Percentiles rank a stretch among this genome's conserved stretches.
These are phyloP conservation scores for Alosa alosa DNA, from an alignment of 2,113 vertebrate genomes.

Conservation along the genomic window DNA sequence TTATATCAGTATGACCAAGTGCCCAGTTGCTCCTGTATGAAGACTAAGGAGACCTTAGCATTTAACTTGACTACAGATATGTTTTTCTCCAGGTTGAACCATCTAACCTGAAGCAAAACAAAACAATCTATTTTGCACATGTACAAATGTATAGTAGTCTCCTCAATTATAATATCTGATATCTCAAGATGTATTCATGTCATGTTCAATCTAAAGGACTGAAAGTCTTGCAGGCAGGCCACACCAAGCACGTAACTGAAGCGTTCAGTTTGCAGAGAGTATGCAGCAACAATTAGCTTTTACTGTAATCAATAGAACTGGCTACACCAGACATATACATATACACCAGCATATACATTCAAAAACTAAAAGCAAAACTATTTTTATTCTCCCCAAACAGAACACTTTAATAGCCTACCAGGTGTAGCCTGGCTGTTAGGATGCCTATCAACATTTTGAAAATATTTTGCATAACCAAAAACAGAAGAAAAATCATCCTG, in stretches of 20 bases:
- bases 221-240: too few species aligned
- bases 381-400: too few species aligned
- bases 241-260: too few species aligned
- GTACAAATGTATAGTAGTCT: constrained; percentile 29
- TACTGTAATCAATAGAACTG: too few species aligned
- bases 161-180: constrained; percentile 23
- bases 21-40: neutral
- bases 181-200: neutral
- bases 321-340: too few species aligned
- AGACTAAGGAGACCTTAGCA: neutral
- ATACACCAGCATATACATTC: too few species aligned
- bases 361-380: too few species aligned
- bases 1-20: neutral
- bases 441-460: neutral
- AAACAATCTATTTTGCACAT: constrained; percentile 34
- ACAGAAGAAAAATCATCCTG: neutral
- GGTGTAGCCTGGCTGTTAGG: neutral
- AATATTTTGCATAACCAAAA: neutral
- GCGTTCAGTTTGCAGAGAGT: too few species aligned
- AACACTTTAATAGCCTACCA: too few species aligned
- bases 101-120: neutral
- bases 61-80: constrained; percentile 15
- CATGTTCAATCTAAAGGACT: neutral
- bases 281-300: too few species aligned
- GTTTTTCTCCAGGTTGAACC: constrained; percentile 23